Conservation (phyloP, 2,797 vertebrate genomes). For the Numenius phaeopus region DNA sequence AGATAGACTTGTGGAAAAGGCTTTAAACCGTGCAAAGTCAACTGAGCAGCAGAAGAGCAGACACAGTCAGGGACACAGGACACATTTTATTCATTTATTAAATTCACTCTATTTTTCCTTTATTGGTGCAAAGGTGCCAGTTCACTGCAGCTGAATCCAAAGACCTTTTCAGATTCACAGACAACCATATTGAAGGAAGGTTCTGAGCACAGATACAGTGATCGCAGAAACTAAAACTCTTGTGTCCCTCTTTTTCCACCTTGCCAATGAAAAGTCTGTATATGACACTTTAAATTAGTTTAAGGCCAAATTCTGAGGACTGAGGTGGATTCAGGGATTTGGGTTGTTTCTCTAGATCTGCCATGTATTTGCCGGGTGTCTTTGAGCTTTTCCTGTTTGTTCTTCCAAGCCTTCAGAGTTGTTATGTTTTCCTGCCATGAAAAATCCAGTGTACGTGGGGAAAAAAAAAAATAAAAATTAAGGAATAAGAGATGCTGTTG, state of each 20-base stretch:
- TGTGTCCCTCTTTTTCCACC: not conserved
- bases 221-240: not conserved
- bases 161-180: not conserved
- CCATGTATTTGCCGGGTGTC: not conserved
- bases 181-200: not conserved
- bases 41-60: not conserved
- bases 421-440: not conserved
- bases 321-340: not conserved
- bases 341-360: not conserved
- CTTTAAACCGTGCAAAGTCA: not conserved
- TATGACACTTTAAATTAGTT: not conserved
- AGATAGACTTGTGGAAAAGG: not conserved
- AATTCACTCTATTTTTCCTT: not conserved
- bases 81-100: not conserved
- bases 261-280: constrained; percentile 28
- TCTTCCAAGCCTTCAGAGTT: not conserved
- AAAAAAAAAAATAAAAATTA: not conserved
- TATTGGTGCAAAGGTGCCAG: not conserved
- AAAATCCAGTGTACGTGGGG: not conserved
- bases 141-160: not conserved
- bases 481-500: not conserved
- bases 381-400: constrained; percentile 20
- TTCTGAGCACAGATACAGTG: not conserved
- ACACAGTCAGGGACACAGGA: not conserved
- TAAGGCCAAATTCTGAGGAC: not conserved